A percentile compares a stretch with the other conserved stretches of the same genome.
Conservation (phyloP, 2,888 invertebrate genomes). For the Nudaria mundana region DNA sequence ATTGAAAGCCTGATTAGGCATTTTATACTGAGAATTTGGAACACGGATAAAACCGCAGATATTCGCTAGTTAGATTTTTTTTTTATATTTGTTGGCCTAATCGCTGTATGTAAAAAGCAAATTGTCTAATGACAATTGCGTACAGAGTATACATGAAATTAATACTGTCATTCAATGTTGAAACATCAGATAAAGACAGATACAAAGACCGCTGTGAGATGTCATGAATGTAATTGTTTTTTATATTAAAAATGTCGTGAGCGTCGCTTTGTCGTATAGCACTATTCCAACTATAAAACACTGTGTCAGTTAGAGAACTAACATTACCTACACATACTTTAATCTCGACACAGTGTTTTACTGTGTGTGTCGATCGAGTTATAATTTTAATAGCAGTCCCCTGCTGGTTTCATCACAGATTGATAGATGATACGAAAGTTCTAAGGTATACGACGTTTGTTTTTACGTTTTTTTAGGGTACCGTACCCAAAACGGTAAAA, state of each 20-base stretch:
- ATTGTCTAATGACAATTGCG: too few relatives aligned
- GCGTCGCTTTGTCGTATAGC: conserved; percentile 41
- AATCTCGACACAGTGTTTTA: too few relatives aligned
- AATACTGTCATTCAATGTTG: conserved; percentile 62
- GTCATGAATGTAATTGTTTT: conserved; percentile 63
- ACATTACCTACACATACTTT: too few relatives aligned
- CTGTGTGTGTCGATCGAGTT: conserved; percentile 31
- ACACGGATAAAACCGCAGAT: too few relatives aligned
- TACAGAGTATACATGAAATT: conserved; percentile 41
- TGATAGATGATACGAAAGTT: conserved; percentile 68
- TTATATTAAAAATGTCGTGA: conserved; percentile 53
- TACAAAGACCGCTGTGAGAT: conserved; percentile 47
- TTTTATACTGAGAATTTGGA: too few relatives aligned
- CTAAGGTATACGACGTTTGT: too few relatives aligned
- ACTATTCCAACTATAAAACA: conserved; percentile 31
- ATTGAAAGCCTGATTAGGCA: too few relatives aligned
- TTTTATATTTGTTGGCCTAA: too few relatives aligned
- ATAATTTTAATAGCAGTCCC: conserved; percentile 63
- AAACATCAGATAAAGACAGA: conserved; percentile 49
- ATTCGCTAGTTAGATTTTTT: too few relatives aligned
- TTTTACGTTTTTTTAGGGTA: conserved; percentile 46
- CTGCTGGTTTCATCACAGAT: conserved; percentile 67
- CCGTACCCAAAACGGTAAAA: too few relatives aligned
- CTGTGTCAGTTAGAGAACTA: conserved; percentile 12
- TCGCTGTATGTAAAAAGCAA: too few relatives aligned